Percentiles rank a stretch among this genome's conserved stretches.
Conservation (phyloP, 2,888 invertebrate genomes). For the Caenorhabditis virilis region DNA sequence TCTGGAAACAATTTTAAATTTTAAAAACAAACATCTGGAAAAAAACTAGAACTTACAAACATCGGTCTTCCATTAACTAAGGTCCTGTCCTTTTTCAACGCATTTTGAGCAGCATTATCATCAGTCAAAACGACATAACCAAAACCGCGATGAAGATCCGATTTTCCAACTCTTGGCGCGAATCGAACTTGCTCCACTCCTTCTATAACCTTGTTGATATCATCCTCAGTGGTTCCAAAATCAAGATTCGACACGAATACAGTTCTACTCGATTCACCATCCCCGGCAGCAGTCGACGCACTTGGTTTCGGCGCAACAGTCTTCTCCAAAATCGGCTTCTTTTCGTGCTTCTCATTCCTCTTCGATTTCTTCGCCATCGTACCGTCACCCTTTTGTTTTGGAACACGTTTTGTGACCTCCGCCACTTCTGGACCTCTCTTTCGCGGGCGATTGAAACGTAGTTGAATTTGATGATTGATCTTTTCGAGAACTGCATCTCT, state of each 20-base stretch:
- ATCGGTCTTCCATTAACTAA: slow-evolving; percentile 78
- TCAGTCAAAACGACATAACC: slow-evolving; percentile 75
- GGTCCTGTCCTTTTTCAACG: slow-evolving; percentile 43
- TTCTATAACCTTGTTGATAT: slow-evolving; percentile 44
- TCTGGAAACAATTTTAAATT: slow-evolving; percentile 55
- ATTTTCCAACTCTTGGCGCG: slow-evolving; percentile 72
- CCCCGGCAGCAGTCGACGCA: not conserved
- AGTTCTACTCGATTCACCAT: slow-evolving; percentile 70
- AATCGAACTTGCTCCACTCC: slow-evolving; percentile 51
- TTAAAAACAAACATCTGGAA: slow-evolving; percentile 1
- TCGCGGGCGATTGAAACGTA: slow-evolving; percentile 27
- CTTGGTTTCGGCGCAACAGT: not conserved
- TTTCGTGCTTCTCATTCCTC: not conserved
- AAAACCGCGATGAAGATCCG: slow-evolving; percentile 74
- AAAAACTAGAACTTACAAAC: slow-evolving; percentile 76
- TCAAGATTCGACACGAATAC: slow-evolving; percentile 90
- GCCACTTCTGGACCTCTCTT: slow-evolving; percentile 44
- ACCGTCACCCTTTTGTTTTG: slow-evolving; percentile 6
- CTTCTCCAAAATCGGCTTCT: not conserved
- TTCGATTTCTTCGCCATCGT: too few species aligned
- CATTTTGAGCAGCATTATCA: slow-evolving; percentile 59
- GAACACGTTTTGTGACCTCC: slow-evolving; percentile 7
- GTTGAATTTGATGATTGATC: slow-evolving; percentile 37
- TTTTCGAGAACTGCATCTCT: slow-evolving; percentile 59
- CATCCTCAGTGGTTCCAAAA: slow-evolving; percentile 70